Base-by-base conservation (phyloP, 1,140 invertebrate genomes). In the Grapholita molesta region DNA sequence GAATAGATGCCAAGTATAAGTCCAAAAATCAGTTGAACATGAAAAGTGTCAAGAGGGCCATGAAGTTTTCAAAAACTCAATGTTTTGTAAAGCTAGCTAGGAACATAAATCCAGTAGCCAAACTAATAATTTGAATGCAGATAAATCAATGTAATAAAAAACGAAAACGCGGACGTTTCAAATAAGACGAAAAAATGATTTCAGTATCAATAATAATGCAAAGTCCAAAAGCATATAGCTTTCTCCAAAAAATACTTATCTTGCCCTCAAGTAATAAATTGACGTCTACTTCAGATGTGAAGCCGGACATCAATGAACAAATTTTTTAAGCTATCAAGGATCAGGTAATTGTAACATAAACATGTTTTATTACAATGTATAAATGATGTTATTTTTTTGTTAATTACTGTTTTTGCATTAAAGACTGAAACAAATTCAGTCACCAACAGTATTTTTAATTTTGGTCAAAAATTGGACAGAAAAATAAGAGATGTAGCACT, bases 401-500 rank as follows among this genome's bases (percentile, higher is more conserved):
- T n/a, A n/a, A n/a, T n/a, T n/a, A n/a, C n/a, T n/a, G n/a, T n/a
- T n/a, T n/a, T n/a, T n/a, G n/a, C n/a, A n/a, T n/a, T n/a, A n/a
- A n/a, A n/a, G n/a, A n/a, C n/a, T n/a, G n/a, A n/a, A n/a, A n/a
- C n/a, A n/a, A n/a, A n/a, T n/a, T n/a, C n/a, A n/a, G n/a, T n/a
- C n/a, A n/a, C n/a, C n/a, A n/a, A n/a, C n/a, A n/a, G n/a, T 35
- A 11, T 11, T 35, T 35, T 11, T 11, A 35, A 11, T 35, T 35
- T 11, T 11, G 33, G 69, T n/a, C 25, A 52, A 48, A 74, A 70
- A 61, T 64, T 80, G 70, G 66, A 55, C 11, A 9, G 23, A 15
- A 67, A n/a, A 78, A 55, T 33, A 35, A 80, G 4, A 74, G 67
- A 55, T 33, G 75, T 7, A 74, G 69, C n/a, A 68, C 66, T 3